phyloP scores from a whole-genome alignment of 2,113 vertebrate genomes.

The Crotophaga sulcirostris region DNA sequence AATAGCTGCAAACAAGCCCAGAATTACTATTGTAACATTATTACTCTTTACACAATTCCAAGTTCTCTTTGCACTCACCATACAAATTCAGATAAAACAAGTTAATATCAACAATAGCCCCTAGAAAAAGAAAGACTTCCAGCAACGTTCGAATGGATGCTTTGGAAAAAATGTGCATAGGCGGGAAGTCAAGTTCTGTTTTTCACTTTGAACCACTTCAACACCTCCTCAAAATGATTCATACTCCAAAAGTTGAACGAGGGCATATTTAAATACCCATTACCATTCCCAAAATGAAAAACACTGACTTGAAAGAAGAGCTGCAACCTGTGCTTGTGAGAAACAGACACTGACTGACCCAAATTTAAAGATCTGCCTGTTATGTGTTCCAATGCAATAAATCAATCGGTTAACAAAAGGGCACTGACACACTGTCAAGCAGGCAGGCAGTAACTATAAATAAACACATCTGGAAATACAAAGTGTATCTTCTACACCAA shows the following conservation, averaged over 20 bases:
- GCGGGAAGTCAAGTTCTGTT: not conserved
- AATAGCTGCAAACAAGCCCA: not conserved
- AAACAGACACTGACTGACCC: not conserved
- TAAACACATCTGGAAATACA: not conserved
- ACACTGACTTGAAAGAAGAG: not conserved
- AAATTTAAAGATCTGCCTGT: not conserved
- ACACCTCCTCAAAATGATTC: constrained; percentile 51
- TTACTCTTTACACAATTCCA: not conserved
- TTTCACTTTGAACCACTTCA: constrained; percentile 13
- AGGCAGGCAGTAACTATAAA: not conserved
- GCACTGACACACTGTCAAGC: not conserved
- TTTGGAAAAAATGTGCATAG: not conserved
- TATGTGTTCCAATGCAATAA: not conserved
- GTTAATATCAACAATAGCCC: not conserved
- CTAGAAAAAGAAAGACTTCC: not conserved
- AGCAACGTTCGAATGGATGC: not conserved
- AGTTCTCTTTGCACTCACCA: not conserved
- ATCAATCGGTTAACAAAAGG: not conserved
- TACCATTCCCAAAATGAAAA: not conserved
- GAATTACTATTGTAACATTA: not conserved
- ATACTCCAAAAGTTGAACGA: not conserved
- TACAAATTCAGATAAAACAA: not conserved
- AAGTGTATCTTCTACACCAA: not conserved
- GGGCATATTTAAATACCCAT: constrained; percentile 2
- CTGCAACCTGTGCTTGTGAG: not conserved